Conservation (phyloP, 1,140 invertebrate genomes). For the Diabrotica undecimpunctata region DNA sequence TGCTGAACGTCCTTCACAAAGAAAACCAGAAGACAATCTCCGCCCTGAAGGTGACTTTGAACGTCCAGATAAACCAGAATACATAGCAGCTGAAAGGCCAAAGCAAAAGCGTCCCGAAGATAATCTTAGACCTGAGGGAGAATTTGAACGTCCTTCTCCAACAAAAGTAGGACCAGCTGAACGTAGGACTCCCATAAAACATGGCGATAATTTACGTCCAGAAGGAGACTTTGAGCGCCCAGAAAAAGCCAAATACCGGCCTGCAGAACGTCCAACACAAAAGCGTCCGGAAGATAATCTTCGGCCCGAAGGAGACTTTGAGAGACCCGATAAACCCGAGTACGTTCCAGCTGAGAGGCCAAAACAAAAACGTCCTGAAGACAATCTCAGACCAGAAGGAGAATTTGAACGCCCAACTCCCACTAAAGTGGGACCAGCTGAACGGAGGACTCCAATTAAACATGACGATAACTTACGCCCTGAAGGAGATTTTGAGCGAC, state of each 20-base stretch:
- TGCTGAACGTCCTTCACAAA: slow-evolving; percentile 53
- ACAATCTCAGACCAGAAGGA: slow-evolving; percentile 62
- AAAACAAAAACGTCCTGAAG: slow-evolving; percentile 44
- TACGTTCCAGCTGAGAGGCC: slow-evolving; percentile 54
- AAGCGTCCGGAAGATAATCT: slow-evolving; percentile 52
- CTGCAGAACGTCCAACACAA: slow-evolving; percentile 53
- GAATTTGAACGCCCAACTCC: slow-evolving; percentile 53
- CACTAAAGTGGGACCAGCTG: slow-evolving; percentile 50
- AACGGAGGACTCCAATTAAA: slow-evolving; percentile 55
- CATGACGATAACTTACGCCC: slow-evolving; percentile 55
- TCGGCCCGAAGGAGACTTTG: slow-evolving; percentile 56
- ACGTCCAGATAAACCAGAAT: slow-evolving; percentile 39
- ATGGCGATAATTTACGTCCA: slow-evolving; percentile 56
- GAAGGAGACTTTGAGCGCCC: slow-evolving; percentile 55
- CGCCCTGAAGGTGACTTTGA: slow-evolving; percentile 51
- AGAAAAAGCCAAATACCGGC: slow-evolving; percentile 47
- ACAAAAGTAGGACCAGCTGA: slow-evolving; percentile 51
- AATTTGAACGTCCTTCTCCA: slow-evolving; percentile 52
- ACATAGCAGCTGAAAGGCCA: slow-evolving; percentile 41
- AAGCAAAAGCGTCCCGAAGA: slow-evolving; percentile 43
- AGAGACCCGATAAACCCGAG: slow-evolving; percentile 33
- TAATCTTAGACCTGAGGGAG: slow-evolving; percentile 60
- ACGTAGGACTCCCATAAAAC: slow-evolving; percentile 49
- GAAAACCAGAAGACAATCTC: slow-evolving; percentile 50
- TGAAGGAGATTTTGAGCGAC: slow-evolving; percentile 59